Conservation (phyloP, 2,113 vertebrate species). For the Uria aalge region DNA sequence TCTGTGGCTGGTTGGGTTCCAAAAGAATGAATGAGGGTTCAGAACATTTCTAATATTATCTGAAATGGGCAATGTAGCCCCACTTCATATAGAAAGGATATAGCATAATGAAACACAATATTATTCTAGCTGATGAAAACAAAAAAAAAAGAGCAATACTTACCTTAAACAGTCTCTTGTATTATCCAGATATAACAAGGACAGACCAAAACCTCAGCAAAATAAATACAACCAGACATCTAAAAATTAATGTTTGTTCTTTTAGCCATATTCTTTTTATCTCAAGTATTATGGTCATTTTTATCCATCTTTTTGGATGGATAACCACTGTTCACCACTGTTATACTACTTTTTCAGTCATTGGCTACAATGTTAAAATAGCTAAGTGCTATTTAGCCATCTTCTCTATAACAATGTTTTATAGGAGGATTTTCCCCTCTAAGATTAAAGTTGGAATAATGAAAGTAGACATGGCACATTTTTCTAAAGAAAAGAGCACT, state of each 20-base stretch:
- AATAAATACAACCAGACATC: not conserved
- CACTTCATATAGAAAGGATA: not conserved
- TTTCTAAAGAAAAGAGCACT: not conserved
- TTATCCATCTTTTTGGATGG: not conserved
- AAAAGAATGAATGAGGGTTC: not conserved
- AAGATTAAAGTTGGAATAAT: not conserved
- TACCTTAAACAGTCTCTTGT: not conserved
- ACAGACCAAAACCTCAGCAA: not conserved
- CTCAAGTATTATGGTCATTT: not conserved
- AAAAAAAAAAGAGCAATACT: not conserved
- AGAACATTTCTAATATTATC: not conserved
- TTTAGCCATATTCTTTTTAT: not conserved
- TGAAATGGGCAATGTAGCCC: not conserved
- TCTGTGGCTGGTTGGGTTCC: not conserved
- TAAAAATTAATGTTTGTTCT: not conserved
- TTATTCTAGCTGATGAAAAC: not conserved
- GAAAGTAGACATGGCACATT: not conserved
- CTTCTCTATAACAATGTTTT: not conserved
- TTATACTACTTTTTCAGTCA: not conserved
- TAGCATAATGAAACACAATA: not conserved
- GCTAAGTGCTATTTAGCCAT: not conserved
- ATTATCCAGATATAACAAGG: not conserved
- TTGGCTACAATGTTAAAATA: not conserved
- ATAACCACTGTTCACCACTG: not conserved
- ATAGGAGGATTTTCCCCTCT: not conserved